phyloP scores from a whole-genome alignment of 2,888 invertebrate genomes.

The Phyllotreta cruciferae region DNA sequence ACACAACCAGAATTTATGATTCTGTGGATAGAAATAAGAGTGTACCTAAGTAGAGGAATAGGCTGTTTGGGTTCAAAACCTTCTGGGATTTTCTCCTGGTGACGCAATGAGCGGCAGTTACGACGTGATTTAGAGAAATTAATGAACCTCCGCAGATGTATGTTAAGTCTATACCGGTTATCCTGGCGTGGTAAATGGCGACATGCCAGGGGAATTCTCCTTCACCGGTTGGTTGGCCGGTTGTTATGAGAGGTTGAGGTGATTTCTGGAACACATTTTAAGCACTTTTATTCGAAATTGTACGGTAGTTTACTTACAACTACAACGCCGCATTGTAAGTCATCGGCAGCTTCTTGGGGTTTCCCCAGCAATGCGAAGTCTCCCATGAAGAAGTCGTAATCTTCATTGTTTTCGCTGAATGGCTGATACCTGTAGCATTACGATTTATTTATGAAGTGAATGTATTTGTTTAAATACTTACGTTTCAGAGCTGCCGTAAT shows the following conservation, averaged over 20 bases:
- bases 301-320: slow-evolving; percentile 47
- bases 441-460: no score
- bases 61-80: slow-evolving; percentile 47
- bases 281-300: no score
- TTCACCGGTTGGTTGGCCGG: slow-evolving; percentile 66
- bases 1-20: no score
- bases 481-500: no score
- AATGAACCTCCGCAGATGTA: slow-evolving; percentile 57
- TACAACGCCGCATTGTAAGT: slow-evolving; percentile 51
- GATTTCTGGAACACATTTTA: slow-evolving; percentile 42
- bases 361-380: slow-evolving; percentile 48
- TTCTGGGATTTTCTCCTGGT: slow-evolving; percentile 48
- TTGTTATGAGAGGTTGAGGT: slow-evolving; percentile 66
- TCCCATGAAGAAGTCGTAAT: slow-evolving; percentile 53
- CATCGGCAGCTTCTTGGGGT: slow-evolving; percentile 32
- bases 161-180: slow-evolving; percentile 50
- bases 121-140: slow-evolving; percentile 49
- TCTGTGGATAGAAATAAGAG: no score
- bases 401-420: slow-evolving; percentile 35
- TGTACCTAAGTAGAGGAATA: slow-evolving; percentile 52
- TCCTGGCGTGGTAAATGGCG: slow-evolving; percentile 66
- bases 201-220: slow-evolving; percentile 76
- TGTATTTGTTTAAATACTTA: no score
- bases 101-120: slow-evolving; percentile 58
- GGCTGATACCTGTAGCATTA: no score